Conservation (phyloP, 2,888 invertebrate genomes). For the Andricus curvator region DNA sequence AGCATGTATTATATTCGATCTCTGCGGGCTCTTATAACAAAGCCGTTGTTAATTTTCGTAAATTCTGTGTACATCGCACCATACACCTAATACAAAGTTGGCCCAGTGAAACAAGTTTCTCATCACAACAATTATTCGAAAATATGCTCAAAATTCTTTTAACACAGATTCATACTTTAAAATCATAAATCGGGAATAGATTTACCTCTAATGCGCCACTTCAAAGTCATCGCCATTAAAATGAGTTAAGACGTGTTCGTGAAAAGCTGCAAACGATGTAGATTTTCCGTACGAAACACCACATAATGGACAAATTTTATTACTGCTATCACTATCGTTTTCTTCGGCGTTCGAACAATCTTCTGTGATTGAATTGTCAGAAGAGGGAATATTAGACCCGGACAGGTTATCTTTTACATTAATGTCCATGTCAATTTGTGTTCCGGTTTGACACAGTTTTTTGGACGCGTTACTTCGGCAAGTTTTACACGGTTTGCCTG, state of each 20-base stretch:
- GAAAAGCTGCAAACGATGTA: conserved; percentile 83
- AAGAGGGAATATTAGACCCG: conserved; percentile 68
- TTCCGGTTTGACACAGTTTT: conserved; percentile 70
- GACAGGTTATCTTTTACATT: conserved; percentile 67
- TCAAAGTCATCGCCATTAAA: conserved; percentile 81
- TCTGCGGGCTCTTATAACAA: not conserved
- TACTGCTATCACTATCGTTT: conserved; percentile 67
- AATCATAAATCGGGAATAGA: not conserved
- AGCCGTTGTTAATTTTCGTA: conserved; percentile 3
- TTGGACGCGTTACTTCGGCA: conserved; percentile 68
- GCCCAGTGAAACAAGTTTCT: not conserved
- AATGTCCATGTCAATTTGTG: conserved; percentile 69
- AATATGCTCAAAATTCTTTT: not conserved
- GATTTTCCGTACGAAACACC: conserved; percentile 82
- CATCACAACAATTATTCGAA: not conserved
- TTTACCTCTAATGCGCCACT: conserved; percentile 42
- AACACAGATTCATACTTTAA: not conserved
- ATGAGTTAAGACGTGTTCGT: conserved; percentile 88
- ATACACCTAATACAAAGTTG: no score
- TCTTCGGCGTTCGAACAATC: conserved; percentile 75
- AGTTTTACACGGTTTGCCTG: conserved; percentile 65
- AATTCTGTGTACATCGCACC: not conserved
- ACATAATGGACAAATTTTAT: conserved; percentile 89
- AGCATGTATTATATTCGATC: not conserved
- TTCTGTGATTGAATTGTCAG: conserved; percentile 60